phyloP scores from a whole-genome alignment of 2,888 invertebrate genomes.

The Mamestra brassicae region DNA sequence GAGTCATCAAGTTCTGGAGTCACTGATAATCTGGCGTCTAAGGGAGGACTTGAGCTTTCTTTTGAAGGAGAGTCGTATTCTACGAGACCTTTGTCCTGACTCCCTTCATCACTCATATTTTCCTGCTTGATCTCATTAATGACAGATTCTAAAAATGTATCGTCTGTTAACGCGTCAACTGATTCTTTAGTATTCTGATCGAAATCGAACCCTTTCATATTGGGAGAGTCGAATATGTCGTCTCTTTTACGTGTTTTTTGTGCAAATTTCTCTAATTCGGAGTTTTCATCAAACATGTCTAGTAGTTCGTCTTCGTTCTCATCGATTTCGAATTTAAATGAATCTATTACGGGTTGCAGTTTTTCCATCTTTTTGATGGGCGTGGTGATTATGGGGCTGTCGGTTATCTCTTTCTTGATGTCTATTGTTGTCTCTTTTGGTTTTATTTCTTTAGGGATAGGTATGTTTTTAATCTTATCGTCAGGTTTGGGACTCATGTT shows the following conservation, averaged over 20 bases:
- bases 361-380: conserved; percentile 74
- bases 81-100: conserved; percentile 84
- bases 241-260: conserved; percentile 68
- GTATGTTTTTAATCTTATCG: conserved; percentile 69
- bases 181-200: conserved; percentile 75
- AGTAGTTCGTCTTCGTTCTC: conserved; percentile 82
- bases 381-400: conserved; percentile 59
- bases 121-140: conserved; percentile 88
- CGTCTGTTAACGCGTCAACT: conserved; percentile 80
- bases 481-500: conserved; percentile 77
- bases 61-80: conserved; percentile 87
- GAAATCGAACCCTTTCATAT: conserved; percentile 73
- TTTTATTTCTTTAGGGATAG: conserved; percentile 59
- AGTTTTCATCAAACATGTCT: conserved; percentile 80
- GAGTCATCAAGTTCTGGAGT: conserved; percentile 84
- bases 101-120: conserved; percentile 79
- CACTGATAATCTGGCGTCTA: conserved; percentile 71
- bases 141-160: conserved; percentile 85
- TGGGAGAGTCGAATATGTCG: conserved; percentile 73
- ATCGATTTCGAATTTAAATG: conserved; percentile 86
- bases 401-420: conserved; percentile 63
- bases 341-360: conserved; percentile 84
- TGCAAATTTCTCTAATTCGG: conserved; percentile 73
- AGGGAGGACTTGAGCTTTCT: conserved; percentile 68
- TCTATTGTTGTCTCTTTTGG: conserved; percentile 68